Evolutionary conservation across 2,888 invertebrate genomes (phyloP).

Genomic region (Polyploca ridens): DNA sequence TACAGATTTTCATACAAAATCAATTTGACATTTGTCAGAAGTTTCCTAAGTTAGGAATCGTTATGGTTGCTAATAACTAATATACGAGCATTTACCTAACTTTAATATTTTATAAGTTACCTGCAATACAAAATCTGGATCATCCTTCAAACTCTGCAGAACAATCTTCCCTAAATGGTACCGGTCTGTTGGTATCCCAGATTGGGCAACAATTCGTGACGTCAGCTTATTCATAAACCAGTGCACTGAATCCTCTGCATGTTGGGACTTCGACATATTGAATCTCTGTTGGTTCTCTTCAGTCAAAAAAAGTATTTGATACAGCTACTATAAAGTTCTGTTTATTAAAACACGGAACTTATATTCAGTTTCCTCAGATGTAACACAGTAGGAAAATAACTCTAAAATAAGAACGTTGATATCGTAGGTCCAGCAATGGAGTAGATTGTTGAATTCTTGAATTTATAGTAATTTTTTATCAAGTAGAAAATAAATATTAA

Average conservation of each 20-base stretch:
- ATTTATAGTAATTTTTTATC: neutral
- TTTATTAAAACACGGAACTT: too few relatives aligned
- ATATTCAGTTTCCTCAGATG: too few relatives aligned
- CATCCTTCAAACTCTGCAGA: slow-evolving; percentile 48
- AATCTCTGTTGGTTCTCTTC: neutral
- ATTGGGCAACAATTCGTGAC: slow-evolving; percentile 45
- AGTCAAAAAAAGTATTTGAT: neutral
- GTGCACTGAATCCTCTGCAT: slow-evolving; percentile 32
- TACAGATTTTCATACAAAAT: too few relatives aligned
- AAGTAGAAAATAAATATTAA: too few relatives aligned
- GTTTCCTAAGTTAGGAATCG: too few relatives aligned
- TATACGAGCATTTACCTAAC: too few relatives aligned
- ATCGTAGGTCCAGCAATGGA: neutral
- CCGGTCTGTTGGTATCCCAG: slow-evolving; percentile 49
- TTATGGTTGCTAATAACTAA: too few relatives aligned
- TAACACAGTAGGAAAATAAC: too few relatives aligned
- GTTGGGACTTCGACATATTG: neutral
- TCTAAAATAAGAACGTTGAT: too few relatives aligned
- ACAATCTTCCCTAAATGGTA: slow-evolving; percentile 58
- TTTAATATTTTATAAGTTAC: slow-evolving; percentile 29
- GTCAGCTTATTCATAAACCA: slow-evolving; percentile 46
- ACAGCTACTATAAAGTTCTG: neutral
- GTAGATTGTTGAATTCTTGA: neutral
- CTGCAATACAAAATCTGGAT: slow-evolving; percentile 49
- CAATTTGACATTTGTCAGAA: too few relatives aligned